Percentiles rank a stretch among this genome's conserved stretches.
Evolutionary conservation across 2,888 invertebrate species (phyloP).

Genomic region (Mimachlamys varia): DNA sequence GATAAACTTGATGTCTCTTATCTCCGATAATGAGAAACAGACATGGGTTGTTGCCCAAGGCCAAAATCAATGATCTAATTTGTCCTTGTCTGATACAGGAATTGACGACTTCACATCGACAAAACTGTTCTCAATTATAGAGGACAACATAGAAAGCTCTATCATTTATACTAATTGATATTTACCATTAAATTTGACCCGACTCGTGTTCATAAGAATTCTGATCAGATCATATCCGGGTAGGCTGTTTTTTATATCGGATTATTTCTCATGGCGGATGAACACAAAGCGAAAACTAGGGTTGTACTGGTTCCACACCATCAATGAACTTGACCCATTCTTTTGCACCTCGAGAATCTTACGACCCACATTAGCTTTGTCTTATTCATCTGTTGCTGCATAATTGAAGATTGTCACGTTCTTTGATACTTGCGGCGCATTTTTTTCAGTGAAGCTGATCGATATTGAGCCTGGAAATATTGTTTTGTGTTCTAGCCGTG

Average conservation of each 20-base stretch:
- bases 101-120: conserved; percentile 13
- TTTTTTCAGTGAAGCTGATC: not conserved
- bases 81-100: conserved; percentile 11
- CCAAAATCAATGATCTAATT: conserved; percentile 25
- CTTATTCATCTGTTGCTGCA: not conserved
- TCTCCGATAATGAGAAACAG: conserved; percentile 21
- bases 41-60: not conserved
- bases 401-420: not conserved
- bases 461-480: not conserved
- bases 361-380: not conserved
- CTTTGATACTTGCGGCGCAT: not conserved
- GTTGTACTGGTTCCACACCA: not conserved
- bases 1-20: conserved; percentile 24
- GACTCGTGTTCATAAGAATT: not conserved
- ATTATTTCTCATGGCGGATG: not conserved
- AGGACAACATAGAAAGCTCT: not conserved
- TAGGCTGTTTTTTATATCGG: not conserved
- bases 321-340: not conserved
- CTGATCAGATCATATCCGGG: not conserved
- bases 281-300: not conserved
- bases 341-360: not conserved
- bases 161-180: not conserved
- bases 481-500: not conserved
- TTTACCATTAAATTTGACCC: not conserved
- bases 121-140: not conserved